Evolutionary conservation across 2,797 vertebrate species (phyloP).

Genomic region (Apogon talboti): DNA sequence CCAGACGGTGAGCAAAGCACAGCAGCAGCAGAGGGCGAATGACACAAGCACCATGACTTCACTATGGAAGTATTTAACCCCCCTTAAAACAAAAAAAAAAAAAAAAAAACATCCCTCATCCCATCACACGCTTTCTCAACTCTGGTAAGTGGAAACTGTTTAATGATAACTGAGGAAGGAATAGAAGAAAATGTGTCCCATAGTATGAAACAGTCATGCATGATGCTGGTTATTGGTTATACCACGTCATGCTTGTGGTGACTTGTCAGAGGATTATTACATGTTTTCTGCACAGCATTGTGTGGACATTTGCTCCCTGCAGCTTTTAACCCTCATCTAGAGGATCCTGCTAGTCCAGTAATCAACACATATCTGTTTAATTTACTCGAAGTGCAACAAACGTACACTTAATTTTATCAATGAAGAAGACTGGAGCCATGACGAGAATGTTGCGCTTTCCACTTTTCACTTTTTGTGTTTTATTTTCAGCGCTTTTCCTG

Average conservation of each 20-base stretch:
- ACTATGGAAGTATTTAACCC: slow-evolving; percentile 89
- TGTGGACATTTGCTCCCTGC: slow-evolving; percentile 7
- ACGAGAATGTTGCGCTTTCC: slow-evolving; percentile 52
- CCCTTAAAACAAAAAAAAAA: slow-evolving; percentile 68
- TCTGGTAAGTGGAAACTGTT: slow-evolving; percentile 75
- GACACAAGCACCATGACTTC: slow-evolving; percentile 90
- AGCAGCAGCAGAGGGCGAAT: slow-evolving; percentile 76
- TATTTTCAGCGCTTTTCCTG: slow-evolving; percentile 56
- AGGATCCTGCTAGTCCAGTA: slow-evolving; percentile 24
- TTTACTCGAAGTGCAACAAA: slow-evolving; percentile 52
- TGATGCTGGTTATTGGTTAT: slow-evolving; percentile 35
- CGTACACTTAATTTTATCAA: slow-evolving; percentile 67
- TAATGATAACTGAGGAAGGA: slow-evolving; percentile 53
- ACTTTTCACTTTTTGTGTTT: slow-evolving; percentile 62
- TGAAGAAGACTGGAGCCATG: slow-evolving; percentile 51
- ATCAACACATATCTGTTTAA: slow-evolving; percentile 41
- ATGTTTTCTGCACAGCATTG: slow-evolving; percentile 6
- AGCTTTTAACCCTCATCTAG: slow-evolving; percentile 38
- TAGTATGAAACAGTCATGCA: slow-evolving; percentile 30
- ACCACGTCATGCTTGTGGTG: slow-evolving; percentile 16
- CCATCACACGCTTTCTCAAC: slow-evolving; percentile 61
- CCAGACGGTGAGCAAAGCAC: slow-evolving; percentile 78
- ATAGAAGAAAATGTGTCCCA: slow-evolving; percentile 30
- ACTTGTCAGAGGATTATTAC: slow-evolving; percentile 16
- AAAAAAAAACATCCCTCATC: slow-evolving; percentile 66